Conservation (phyloP, 2,888 invertebrate genomes). For the Leucophenga maculata region DNA sequence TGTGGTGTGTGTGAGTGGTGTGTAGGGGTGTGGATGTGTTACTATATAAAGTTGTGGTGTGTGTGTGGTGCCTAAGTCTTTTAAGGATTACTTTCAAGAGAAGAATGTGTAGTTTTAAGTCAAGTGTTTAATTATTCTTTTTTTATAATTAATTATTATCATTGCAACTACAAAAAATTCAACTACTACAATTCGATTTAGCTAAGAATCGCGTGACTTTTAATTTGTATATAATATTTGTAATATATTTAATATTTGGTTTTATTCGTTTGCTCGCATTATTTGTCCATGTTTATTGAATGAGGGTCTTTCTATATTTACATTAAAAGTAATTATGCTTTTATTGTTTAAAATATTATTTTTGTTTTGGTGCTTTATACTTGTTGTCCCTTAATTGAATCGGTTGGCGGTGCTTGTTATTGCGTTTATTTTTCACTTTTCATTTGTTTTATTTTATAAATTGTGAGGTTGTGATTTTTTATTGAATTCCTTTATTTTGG, state of each 20-base stretch:
- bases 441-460: slow-evolving; percentile 4
- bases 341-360: slow-evolving; percentile 2
- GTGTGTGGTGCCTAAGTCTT: too few species aligned
- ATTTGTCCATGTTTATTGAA: slow-evolving; percentile 50
- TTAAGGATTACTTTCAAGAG: neutral
- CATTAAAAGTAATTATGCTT: slow-evolving; percentile 12
- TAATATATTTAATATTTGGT: slow-evolving; percentile 30
- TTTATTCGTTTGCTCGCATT: slow-evolving; percentile 8
- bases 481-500: neutral
- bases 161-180: slow-evolving; percentile 64
- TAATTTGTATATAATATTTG: slow-evolving; percentile 43
- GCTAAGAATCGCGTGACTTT: slow-evolving; percentile 39
- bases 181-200: slow-evolving; percentile 52
- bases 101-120: neutral
- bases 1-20: slow-evolving; percentile 8
- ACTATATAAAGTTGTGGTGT: neutral
- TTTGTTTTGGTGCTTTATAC: slow-evolving; percentile 17
- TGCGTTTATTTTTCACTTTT: slow-evolving; percentile 30
- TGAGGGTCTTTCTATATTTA: slow-evolving; percentile 36
- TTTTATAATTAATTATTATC: slow-evolving; percentile 53
- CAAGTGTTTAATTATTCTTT: neutral
- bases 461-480: slow-evolving; percentile 3
- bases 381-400: slow-evolving; percentile 50
- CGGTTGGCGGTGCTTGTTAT: slow-evolving; percentile 55
- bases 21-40: too few species aligned